Base-by-base conservation (phyloP, 2,888 invertebrate genomes). In the Caenorhabditis angaria region DNA sequence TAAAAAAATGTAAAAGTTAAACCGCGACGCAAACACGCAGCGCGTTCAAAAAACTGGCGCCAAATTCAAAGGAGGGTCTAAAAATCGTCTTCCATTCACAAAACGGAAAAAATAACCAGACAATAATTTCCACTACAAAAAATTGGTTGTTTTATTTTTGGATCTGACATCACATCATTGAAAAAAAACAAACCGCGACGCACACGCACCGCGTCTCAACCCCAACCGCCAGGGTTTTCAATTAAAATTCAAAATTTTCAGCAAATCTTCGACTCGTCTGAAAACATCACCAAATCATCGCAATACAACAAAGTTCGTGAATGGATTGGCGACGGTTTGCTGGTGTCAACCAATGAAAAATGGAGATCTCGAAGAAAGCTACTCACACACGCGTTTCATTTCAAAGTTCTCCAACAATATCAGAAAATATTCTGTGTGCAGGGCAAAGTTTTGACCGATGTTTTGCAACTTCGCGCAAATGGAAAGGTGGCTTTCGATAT, bases 301-400 rank as follows among this genome's bases (percentile, higher is more conserved):
- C 88, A 88, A 63, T 90, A 90, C 78, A 71, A 82, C 66, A 81
- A 89, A 0, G 83, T 88, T 60, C 66, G 68, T 12, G 88, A 89
- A 8, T 90, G 89, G 90, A 85, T 90, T 2, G 89, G 89, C 18
- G 88, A 88, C 25, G 90, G 90, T 8, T 85, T 90, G 2, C 83
- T 90, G 4, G 89, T 88, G 28, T 89, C 89, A 81, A 88, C 88
- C 29, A 89, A 89, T 14, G 81, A 83, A 10, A 89, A 89, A 82
- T 90, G 90, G 90, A 87, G 86, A 41, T 71, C 75, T 1, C 82
- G 89, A 41, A 80, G 90, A n/a, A 88, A 88, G 76, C 82, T 90
- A 80, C 82, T 90, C 57, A 90, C 90, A 0, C 90, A 90, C 14
- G 88, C 90, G 2, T 90, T 90, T 78, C 90, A 90, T 81, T 90